Evolutionary conservation across 2,888 invertebrate species (phyloP).

Genomic region (Crossocerus cetratus): DNA sequence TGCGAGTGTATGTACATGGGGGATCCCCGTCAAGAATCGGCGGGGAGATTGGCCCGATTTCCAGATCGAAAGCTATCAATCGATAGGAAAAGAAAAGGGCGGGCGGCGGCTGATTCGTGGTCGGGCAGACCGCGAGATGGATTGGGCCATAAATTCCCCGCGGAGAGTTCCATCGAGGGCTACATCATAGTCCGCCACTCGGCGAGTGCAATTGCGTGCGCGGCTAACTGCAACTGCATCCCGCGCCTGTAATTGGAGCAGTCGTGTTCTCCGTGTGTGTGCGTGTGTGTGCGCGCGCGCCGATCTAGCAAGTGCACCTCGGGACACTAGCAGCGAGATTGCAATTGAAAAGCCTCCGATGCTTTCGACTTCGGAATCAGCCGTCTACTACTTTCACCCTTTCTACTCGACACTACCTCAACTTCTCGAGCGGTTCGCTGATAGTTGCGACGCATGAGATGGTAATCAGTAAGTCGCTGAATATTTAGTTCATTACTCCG

Average conservation of each 20-base stretch:
- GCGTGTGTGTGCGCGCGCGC: not conserved
- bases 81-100: not conserved
- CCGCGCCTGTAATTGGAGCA: constrained; percentile 40
- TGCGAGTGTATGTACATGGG: too few relatives aligned
- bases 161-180: constrained; percentile 16
- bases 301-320: constrained; percentile 22
- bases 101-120: constrained; percentile 21
- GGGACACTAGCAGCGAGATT: constrained; percentile 11
- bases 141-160: constrained; percentile 36
- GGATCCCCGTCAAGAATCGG: too few relatives aligned
- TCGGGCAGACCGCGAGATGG: constrained; percentile 12
- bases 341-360: constrained; percentile 42
- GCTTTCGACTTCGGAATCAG: constrained; percentile 36
- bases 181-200: not conserved
- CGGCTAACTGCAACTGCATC: constrained; percentile 32
- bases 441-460: too few relatives aligned
- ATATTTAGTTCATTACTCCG: too few relatives aligned
- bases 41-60: too few relatives aligned
- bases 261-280: constrained; percentile 1
- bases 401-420: too few relatives aligned
- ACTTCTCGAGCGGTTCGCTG: too few relatives aligned
- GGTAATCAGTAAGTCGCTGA: too few relatives aligned
- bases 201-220: constrained; percentile 18
- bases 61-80: not conserved
- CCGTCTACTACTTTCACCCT: not conserved